Conservation (phyloP, 2,797 vertebrate species). For the Myotis myotis region DNA sequence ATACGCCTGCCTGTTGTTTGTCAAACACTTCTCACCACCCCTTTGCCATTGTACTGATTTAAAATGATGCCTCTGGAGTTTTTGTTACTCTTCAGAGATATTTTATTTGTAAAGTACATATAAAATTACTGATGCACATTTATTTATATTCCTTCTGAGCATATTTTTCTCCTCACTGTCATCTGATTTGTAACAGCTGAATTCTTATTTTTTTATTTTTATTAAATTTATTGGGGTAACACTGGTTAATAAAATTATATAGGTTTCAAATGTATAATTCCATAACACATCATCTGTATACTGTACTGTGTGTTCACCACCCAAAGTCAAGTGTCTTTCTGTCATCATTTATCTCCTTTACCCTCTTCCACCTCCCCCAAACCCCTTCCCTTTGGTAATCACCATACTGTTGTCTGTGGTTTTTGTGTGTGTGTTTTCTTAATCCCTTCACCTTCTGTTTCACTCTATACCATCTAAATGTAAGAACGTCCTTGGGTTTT, state of each 20-base stretch:
- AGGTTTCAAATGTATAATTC: not conserved
- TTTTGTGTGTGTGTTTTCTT: not conserved
- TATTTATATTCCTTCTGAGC: not conserved
- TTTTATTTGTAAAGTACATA: not conserved
- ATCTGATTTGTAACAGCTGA: not conserved
- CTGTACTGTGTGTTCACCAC: not conserved
- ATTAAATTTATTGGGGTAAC: not conserved
- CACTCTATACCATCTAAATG: not conserved
- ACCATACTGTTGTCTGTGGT: not conserved
- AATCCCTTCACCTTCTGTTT: not conserved
- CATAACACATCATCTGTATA: not conserved
- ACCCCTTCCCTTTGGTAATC: not conserved
- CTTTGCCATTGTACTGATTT: not conserved
- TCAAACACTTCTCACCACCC: not conserved
- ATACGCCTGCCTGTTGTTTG: not conserved
- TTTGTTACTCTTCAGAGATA: not conserved
- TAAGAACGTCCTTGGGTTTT: not conserved
- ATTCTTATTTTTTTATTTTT: not conserved
- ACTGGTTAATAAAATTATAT: not conserved
- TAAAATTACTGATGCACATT: not conserved
- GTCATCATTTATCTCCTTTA: not conserved
- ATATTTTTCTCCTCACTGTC: not conserved
- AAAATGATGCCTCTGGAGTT: not conserved
- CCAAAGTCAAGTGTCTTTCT: not conserved
- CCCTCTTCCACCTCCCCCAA: not conserved